Evolutionary conservation across 1,140 invertebrate species (phyloP), one percentile per base, ranked within the genome.

Genomic region (Sitophilus oryzae): DNA sequence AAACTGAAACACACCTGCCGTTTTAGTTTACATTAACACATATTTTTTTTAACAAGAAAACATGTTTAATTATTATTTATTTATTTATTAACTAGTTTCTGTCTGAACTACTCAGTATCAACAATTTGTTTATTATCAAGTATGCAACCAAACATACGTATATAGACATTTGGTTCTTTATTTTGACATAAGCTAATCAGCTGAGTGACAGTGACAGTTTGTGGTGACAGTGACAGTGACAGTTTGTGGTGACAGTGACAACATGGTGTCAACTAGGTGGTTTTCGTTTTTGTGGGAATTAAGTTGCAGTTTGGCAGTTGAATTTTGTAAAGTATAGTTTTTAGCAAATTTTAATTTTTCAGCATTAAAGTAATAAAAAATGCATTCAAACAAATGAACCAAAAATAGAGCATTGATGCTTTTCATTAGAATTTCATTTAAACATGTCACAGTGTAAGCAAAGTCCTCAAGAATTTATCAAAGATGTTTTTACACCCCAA

Each of bases 401-500:
- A n/a, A n/a, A n/a, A n/a, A n/a, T n/a, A n/a, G n/a, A n/a, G n/a
- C n/a, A n/a, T n/a, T n/a, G n/a, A n/a, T n/a, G n/a, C n/a, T n/a
- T n/a, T n/a, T n/a, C n/a, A n/a, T n/a, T n/a, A 25, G 20, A 19
- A 44, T 18, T 37, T 46, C 36, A 38, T 9, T 2, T 20, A 38
- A 59, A 49, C 15, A 84, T 85, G 83, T 77, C 81, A 56, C 77
- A 79, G 65, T 78, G 75, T 58, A 81, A 80, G 64, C 77, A 80
- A 75, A 82, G 82, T 60, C 77, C 88, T 21, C 82, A 88, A 62
- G 91, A 96, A 72, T 91, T 95, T 71, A 89, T 96, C 50, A 84
- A 88, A 69, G 86, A 85, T 70, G 82, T 88, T 22, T 96, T 96
- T 74, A 89, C 87, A 21, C 93, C 93, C 0, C 81, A 89, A 69